Conservation (phyloP, 2,888 invertebrate genomes). For the Drosophila algonquin region DNA sequence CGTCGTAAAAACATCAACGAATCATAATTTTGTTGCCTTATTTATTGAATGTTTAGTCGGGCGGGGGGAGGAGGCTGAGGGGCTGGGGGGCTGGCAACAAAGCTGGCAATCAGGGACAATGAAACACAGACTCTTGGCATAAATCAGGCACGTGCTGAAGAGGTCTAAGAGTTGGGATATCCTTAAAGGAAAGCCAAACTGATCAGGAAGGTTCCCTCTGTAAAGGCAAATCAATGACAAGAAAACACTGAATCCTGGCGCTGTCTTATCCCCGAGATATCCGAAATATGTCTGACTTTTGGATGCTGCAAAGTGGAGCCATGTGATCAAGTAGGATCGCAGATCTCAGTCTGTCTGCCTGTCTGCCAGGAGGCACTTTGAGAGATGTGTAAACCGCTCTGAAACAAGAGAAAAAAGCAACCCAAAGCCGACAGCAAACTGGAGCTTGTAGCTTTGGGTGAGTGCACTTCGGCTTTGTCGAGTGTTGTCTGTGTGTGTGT, state of each 20-base stretch:
- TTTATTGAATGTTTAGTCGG: constrained; percentile 74
- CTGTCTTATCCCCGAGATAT: not conserved
- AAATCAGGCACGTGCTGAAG: constrained; percentile 45
- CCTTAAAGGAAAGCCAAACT: not conserved
- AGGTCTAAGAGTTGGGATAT: constrained; percentile 13
- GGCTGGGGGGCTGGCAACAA: constrained; percentile 12
- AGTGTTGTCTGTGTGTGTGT: constrained; percentile 2
- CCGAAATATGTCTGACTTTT: not conserved
- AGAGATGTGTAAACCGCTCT: not conserved
- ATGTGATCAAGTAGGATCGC: not conserved
- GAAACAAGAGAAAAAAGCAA: not conserved
- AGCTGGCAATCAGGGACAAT: constrained; percentile 24
- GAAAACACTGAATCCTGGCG: not conserved
- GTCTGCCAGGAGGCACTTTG: not conserved
- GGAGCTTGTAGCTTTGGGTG: constrained; percentile 61
- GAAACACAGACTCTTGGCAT: constrained; percentile 30
- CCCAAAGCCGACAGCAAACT: constrained; percentile 68
- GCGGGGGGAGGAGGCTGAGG: not conserved
- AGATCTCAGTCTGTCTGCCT: not conserved
- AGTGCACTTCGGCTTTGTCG: constrained; percentile 58
- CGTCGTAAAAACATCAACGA: constrained; percentile 76
- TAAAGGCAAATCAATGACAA: not conserved
- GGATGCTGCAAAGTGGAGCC: not conserved
- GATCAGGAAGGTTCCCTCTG: not conserved
- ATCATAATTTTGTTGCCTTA: constrained; percentile 73